Conservation (phyloP, 35 echinoderm and acorn worm genomes). For the Nesometra sesokonis region DNA sequence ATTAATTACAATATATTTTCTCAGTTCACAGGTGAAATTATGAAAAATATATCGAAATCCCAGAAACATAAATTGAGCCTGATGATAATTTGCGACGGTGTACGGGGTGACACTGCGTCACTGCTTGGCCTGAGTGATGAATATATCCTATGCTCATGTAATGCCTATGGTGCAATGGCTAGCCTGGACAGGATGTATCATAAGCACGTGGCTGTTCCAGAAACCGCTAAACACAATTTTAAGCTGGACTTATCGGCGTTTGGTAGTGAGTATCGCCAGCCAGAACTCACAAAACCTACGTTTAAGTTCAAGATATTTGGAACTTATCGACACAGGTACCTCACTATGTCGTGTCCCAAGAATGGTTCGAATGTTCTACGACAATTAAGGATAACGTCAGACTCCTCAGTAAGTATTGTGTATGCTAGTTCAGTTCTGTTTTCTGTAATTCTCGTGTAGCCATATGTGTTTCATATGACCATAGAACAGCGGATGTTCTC, state of each 20-base stretch:
- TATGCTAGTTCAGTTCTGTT: no score
- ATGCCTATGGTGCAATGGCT: constrained; percentile 74
- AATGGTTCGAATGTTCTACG: constrained; percentile 75
- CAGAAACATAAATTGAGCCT: constrained; percentile 30
- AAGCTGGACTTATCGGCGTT: constrained; percentile 92
- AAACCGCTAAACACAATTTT: constrained; percentile 43
- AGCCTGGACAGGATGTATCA: constrained; percentile 61
- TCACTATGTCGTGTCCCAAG: constrained; percentile 65
- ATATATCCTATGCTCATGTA: constrained; percentile 68
- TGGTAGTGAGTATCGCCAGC: constrained; percentile 68
- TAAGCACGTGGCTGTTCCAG: constrained; percentile 61
- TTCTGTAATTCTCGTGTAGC: no score
- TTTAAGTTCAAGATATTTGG: constrained; percentile 94
- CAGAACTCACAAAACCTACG: constrained; percentile 58
- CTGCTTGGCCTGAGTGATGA: constrained; percentile 72
- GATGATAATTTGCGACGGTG: constrained; percentile 61
- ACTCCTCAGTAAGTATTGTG: constrained; percentile 61
- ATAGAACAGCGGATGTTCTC: no score
- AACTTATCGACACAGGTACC: constrained; percentile 79
- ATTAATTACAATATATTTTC: neutral
- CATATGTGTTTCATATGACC: no score
- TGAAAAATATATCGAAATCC: constrained; percentile 28
- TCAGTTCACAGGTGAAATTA: constrained; percentile 64
- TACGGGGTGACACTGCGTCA: constrained; percentile 37
- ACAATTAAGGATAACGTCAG: constrained; percentile 72